phyloP scores from a whole-genome alignment of 1,140 invertebrate genomes.

The Brachionus manjavacas region DNA sequence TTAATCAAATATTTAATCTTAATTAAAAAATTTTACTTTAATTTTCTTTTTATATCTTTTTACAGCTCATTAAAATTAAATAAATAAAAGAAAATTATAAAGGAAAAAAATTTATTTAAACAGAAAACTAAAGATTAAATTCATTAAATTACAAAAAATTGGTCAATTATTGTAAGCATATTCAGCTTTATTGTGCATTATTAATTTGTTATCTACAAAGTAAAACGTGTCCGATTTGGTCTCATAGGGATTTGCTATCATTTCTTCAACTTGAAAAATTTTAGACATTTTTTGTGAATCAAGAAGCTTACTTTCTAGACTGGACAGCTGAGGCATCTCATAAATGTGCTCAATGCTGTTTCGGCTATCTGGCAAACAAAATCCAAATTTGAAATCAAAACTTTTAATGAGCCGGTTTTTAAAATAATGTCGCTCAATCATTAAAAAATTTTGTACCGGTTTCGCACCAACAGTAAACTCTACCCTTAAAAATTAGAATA shows the following conservation, averaged over 20 bases:
- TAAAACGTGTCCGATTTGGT: conserved; percentile 97
- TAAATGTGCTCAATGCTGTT: conserved; percentile 99
- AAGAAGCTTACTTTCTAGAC: conserved; percentile 71
- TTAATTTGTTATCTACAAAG: conserved; percentile 89
- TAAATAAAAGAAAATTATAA: neutral
- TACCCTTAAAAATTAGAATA: conserved; percentile 64
- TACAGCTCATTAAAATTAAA: too few relatives aligned
- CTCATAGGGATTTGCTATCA: conserved; percentile 91
- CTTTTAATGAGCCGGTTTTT: conserved; percentile 86
- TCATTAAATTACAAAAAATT: neutral
- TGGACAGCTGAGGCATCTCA: conserved; percentile 83
- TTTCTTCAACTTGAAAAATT: conserved; percentile 77
- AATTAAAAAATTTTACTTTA: too few relatives aligned
- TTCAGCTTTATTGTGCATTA: conserved; percentile 99
- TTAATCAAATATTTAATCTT: too few relatives aligned
- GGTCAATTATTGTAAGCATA: conserved; percentile 70
- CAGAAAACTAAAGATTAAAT: neutral
- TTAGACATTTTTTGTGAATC: conserved; percentile 38
- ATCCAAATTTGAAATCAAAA: conserved; percentile 99
- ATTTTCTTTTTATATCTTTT: too few relatives aligned
- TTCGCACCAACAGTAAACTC: conserved; percentile 89
- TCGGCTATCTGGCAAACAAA: conserved; percentile 92
- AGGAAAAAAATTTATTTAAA: neutral
- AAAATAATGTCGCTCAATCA: conserved; percentile 98
- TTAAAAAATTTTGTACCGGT: conserved; percentile 88